These are phyloP conservation scores for Megaustenia siamemsis DNA, from an alignment of 2,888 invertebrate genomes.

Conservation along the genomic window DNA sequence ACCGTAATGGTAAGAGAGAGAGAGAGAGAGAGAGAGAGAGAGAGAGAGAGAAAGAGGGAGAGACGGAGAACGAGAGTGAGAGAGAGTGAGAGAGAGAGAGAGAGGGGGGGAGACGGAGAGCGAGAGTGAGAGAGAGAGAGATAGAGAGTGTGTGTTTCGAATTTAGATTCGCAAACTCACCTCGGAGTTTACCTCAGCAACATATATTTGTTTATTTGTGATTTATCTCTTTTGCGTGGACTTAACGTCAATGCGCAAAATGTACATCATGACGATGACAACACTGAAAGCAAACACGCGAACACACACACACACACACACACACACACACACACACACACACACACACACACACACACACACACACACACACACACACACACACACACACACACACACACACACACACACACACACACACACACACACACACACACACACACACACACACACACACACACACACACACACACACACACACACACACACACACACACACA, in stretches of 20 bases:
- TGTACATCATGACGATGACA: no score
- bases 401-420: not conserved
- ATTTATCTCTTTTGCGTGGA: no score
- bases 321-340: constrained; percentile 13
- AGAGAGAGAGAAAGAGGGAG: constrained; percentile 26
- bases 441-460: constrained; percentile 19
- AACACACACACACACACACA: not conserved
- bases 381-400: constrained; percentile 6
- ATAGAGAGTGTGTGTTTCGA: no score
- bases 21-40: constrained; percentile 27
- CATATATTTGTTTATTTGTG: no score
- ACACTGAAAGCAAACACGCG: not conserved
- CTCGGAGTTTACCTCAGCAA: no score
- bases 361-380: not conserved
- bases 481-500: constrained; percentile 28
- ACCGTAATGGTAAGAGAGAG: not conserved
- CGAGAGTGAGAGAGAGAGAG: no score
- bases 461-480: constrained; percentile 25
- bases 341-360: not conserved
- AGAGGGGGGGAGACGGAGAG: constrained; percentile 25
- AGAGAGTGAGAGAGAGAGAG: constrained; percentile 17
- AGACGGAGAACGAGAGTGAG: not conserved
- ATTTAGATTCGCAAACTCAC: no score
- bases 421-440: not conserved
- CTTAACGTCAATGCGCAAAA: no score